Conservation (phyloP, 2,113 vertebrate species). For the Setophaga kirtlandii region DNA sequence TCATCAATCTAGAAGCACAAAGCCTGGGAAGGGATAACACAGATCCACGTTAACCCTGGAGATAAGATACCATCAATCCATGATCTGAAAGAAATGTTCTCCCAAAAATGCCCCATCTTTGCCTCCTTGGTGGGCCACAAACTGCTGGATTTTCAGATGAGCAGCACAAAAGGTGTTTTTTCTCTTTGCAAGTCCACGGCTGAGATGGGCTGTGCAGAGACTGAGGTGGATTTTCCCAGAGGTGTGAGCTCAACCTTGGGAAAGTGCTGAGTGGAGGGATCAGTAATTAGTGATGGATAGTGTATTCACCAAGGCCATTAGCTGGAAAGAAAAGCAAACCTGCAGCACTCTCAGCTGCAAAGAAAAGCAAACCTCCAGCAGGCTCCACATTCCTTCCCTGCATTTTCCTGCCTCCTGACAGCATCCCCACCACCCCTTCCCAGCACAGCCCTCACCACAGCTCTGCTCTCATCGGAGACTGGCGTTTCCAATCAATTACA, state of each 20-base stretch:
- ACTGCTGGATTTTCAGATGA: neutral
- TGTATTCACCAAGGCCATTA: constrained; percentile 27
- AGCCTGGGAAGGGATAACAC: neutral
- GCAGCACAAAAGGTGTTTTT: neutral
- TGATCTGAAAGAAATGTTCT: fast-evolving
- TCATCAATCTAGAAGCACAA: neutral
- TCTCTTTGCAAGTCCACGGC: neutral
- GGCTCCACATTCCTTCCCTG: constrained; percentile 27
- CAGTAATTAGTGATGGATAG: constrained; percentile 62
- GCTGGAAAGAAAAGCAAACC: constrained; percentile 60
- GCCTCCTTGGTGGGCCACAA: neutral
- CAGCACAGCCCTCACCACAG: neutral
- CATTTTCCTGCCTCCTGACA: neutral
- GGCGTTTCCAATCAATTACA: constrained; percentile 69
- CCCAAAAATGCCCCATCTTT: neutral
- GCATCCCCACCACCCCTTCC: neutral
- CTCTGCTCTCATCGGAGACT: neutral
- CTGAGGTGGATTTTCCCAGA: constrained; percentile 16
- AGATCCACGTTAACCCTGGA: fast-evolving
- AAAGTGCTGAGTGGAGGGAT: constrained; percentile 45
- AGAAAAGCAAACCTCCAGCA: constrained; percentile 46
- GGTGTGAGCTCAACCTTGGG: constrained; percentile 33
- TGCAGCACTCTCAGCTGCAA: constrained; percentile 25
- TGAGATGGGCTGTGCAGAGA: neutral
- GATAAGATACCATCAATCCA: neutral